A percentile compares a stretch with the other conserved stretches of the same genome.
phyloP scores from a whole-genome alignment of 2,113 vertebrate species.

The Brachypodius melanocephalos region DNA sequence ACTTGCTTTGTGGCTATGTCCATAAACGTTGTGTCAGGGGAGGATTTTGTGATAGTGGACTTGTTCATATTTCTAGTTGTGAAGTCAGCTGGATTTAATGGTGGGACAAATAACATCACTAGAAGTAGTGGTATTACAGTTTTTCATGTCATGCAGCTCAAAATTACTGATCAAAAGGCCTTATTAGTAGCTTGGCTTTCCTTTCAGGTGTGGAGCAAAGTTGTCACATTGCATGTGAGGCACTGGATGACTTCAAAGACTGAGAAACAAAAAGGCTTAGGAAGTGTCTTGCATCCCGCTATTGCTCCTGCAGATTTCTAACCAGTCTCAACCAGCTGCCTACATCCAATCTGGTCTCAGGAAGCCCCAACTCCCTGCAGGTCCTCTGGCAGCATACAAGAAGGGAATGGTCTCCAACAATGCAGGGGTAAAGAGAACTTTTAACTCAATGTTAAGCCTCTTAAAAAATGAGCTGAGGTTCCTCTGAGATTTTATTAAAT shows the following conservation, averaged over 20 bases:
- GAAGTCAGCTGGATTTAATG: background rate
- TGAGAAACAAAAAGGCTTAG: constrained; percentile 41
- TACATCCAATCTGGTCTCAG: constrained; percentile 9
- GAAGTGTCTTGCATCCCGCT: background rate
- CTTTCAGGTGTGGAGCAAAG: constrained; percentile 4
- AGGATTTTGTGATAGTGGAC: background rate
- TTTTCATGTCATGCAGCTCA: background rate
- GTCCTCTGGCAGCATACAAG: constrained; percentile 39
- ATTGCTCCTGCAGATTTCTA: constrained; percentile 31
- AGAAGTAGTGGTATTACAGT: background rate
- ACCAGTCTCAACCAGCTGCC: constrained; percentile 34
- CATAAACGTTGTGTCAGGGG: background rate
- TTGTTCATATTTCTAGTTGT: background rate
- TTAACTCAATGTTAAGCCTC: constrained; percentile 54
- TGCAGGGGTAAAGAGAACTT: constrained; percentile 40
- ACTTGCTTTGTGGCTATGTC: background rate
- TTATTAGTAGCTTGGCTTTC: background rate
- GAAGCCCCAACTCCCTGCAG: constrained; percentile 21
- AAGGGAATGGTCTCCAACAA: constrained; percentile 44
- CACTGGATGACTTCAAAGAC: constrained; percentile 29
- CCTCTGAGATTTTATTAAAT: constrained; percentile 60
- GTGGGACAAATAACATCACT: background rate
- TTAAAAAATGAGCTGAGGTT: constrained; percentile 57
- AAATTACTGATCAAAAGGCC: background rate
- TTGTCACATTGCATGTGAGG: background rate